Conservation (phyloP, 2,113 vertebrate species). For the Osmerus mordax region DNA sequence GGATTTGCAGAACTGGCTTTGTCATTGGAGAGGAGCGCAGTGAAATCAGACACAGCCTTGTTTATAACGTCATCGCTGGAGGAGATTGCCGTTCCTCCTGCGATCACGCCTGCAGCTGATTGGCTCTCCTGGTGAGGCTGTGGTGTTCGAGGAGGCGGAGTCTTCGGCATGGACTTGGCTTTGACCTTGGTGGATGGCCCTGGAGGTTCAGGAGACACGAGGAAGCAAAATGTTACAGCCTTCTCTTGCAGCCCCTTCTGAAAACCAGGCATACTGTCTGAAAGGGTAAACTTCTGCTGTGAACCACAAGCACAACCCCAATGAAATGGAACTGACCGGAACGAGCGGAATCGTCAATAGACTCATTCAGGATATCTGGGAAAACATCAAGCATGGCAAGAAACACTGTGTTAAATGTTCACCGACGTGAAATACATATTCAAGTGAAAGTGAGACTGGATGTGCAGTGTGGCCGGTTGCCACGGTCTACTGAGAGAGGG, state of each 20-base stretch:
- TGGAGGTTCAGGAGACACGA: constrained; percentile 1
- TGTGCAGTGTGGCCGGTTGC: too few relatives aligned
- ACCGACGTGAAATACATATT: too few relatives aligned
- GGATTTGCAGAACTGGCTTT: too few relatives aligned
- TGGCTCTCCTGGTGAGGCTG: not conserved
- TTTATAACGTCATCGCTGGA: too few relatives aligned
- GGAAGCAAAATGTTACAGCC: not conserved
- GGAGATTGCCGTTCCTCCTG: too few relatives aligned
- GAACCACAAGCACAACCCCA: too few relatives aligned
- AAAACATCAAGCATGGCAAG: constrained; percentile 6
- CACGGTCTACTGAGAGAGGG: too few relatives aligned
- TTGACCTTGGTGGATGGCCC: constrained; percentile 13
- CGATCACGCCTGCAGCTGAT: too few relatives aligned
- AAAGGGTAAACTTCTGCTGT: too few relatives aligned
- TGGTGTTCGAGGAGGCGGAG: not conserved
- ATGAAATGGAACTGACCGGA: too few relatives aligned
- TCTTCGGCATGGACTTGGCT: constrained; percentile 14
- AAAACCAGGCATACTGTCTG: not conserved
- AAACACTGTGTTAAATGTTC: too few relatives aligned
- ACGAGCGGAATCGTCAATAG: constrained; percentile 16
- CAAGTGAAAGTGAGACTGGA: too few relatives aligned
- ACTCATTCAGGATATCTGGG: constrained; percentile 37
- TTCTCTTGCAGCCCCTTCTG: not conserved
- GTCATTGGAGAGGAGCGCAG: not conserved
- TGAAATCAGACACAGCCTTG: not conserved